Conservation (phyloP, 1,140 invertebrate genomes). For the Tetraneura akinire region DNA sequence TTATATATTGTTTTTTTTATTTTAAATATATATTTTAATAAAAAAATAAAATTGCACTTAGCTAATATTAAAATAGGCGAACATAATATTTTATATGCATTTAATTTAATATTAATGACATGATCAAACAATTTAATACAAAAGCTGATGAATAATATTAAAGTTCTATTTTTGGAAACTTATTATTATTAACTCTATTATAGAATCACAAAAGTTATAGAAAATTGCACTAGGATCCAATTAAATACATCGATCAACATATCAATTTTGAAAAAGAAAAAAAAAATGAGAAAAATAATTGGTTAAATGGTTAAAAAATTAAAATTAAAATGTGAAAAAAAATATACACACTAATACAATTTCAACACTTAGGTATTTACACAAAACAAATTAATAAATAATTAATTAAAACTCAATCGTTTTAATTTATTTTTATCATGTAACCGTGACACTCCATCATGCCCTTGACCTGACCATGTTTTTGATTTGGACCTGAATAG, state of each 20-base stretch:
- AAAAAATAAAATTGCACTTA: slow-evolving; percentile 43
- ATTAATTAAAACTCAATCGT: slow-evolving; percentile 49
- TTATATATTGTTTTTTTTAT: slow-evolving; percentile 26
- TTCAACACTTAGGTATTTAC: not conserved
- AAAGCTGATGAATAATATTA: slow-evolving; percentile 10
- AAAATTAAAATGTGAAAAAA: slow-evolving; percentile 35
- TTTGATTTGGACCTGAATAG: slow-evolving; percentile 79
- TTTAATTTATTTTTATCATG: slow-evolving; percentile 47
- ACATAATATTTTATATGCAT: slow-evolving; percentile 34
- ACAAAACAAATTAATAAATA: not conserved
- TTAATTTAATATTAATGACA: slow-evolving; percentile 28
- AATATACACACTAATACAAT: slow-evolving; percentile 14
- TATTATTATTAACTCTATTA: slow-evolving; percentile 21
- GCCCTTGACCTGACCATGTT: slow-evolving; percentile 54
- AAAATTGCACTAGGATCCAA: slow-evolving; percentile 48
- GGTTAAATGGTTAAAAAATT: slow-evolving; percentile 44
- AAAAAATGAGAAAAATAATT: not conserved
- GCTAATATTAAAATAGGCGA: slow-evolving; percentile 15
- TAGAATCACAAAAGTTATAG: slow-evolving; percentile 42
- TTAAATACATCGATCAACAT: slow-evolving; percentile 36
- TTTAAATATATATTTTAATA: slow-evolving; percentile 5
- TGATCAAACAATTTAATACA: slow-evolving; percentile 40
- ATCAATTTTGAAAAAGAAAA: slow-evolving; percentile 39
- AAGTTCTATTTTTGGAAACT: slow-evolving; percentile 38
- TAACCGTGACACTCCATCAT: slow-evolving; percentile 31